Evolutionary conservation across 2,113 vertebrate genomes (phyloP).

Genomic region (Neomonachus schauinslandi): DNA sequence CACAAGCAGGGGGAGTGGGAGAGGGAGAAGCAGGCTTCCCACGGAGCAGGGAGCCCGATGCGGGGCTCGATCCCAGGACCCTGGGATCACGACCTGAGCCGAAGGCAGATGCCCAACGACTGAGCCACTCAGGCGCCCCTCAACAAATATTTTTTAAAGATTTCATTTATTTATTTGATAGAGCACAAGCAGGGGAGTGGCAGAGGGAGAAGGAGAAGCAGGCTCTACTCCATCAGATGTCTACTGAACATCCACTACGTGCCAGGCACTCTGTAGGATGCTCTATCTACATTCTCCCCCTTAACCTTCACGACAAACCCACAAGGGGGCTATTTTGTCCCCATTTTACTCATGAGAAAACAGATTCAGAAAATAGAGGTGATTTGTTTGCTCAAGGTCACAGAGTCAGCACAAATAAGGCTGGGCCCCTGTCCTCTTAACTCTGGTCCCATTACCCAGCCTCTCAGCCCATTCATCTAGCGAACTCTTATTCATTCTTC

Average conservation of each 20-base stretch:
- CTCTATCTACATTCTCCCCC: neutral
- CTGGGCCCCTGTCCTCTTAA: neutral
- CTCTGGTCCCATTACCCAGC: neutral
- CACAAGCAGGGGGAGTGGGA: too few relatives aligned
- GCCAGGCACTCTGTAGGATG: neutral
- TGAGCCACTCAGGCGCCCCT: neutral
- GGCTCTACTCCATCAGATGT: neutral
- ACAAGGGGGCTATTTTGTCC: neutral
- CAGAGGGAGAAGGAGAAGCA: too few relatives aligned
- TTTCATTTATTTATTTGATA: too few relatives aligned
- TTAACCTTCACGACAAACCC: neutral
- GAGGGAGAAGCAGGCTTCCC: too few relatives aligned
- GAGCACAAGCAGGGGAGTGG: too few relatives aligned
- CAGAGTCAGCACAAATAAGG: neutral
- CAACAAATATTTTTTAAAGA: neutral
- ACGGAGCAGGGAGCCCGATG: too few relatives aligned
- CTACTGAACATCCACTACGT: neutral
- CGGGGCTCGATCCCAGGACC: too few relatives aligned
- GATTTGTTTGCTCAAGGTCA: neutral
- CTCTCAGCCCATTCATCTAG: neutral
- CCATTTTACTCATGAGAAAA: neutral
- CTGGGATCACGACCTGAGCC: too few relatives aligned
- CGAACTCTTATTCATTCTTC: neutral
- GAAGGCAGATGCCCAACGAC: too few relatives aligned
- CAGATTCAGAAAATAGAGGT: neutral